Conservation (phyloP, 2,888 invertebrate genomes). For the Abscondita cerata region DNA sequence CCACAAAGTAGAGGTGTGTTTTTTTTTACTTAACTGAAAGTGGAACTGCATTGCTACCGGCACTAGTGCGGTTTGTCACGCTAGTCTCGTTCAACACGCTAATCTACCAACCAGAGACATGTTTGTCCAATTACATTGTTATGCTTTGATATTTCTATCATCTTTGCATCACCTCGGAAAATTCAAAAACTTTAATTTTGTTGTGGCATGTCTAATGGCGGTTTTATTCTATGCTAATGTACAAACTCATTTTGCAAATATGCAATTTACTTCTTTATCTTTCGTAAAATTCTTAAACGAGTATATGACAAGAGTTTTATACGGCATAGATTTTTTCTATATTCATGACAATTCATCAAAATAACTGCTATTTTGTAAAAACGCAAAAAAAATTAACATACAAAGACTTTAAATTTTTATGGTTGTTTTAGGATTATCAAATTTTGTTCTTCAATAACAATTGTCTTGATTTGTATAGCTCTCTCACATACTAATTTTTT, state of each 20-base stretch:
- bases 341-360: neutral
- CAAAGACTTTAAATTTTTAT: too few species aligned
- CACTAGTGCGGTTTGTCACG: slow-evolving; percentile 36
- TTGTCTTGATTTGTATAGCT: too few species aligned
- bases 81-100: slow-evolving; percentile 30
- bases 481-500: too few species aligned
- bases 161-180: slow-evolving; percentile 23
- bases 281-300: neutral
- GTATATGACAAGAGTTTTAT: slow-evolving; percentile 2
- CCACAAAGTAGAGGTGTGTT: slow-evolving; percentile 34
- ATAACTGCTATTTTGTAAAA: too few species aligned
- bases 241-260: slow-evolving; percentile 11
- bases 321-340: slow-evolving; percentile 3
- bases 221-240: slow-evolving; percentile 11
- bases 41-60: slow-evolving; percentile 30
- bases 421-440: too few species aligned
- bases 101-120: slow-evolving; percentile 28
- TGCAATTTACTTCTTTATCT: slow-evolving; percentile 12
- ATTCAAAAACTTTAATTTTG: slow-evolving; percentile 9
- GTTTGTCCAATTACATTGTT: slow-evolving; percentile 29
- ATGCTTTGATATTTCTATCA: slow-evolving; percentile 33
- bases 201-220: slow-evolving; percentile 15
- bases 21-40: slow-evolving; percentile 35
- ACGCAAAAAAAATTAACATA: too few species aligned
- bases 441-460: too few species aligned